Conservation (phyloP, 1,140 invertebrate genomes). For the Caenorhabditis remanei region DNA sequence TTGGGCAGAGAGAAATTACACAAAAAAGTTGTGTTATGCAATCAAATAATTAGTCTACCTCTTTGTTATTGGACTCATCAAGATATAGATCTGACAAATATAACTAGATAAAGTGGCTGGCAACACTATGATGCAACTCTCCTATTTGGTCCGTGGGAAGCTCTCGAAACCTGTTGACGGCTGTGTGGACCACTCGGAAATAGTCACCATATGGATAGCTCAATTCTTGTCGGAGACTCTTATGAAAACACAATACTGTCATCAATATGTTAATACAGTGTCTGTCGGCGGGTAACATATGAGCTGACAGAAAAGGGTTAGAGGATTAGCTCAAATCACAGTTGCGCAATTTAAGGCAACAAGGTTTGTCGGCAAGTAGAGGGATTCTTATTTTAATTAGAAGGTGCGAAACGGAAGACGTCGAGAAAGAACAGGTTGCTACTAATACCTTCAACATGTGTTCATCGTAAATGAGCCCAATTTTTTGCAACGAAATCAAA, state of each 20-base stretch:
- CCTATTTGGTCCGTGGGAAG: slow-evolving; percentile 1
- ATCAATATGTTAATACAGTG: slow-evolving; percentile 53
- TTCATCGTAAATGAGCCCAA: neutral
- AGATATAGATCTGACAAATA: slow-evolving; percentile 31
- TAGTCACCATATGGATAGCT: slow-evolving; percentile 31
- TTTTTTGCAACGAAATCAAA: neutral
- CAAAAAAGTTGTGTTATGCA: slow-evolving; percentile 47
- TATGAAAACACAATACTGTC: slow-evolving; percentile 19
- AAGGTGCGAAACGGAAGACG: neutral
- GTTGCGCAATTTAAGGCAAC: slow-evolving; percentile 37
- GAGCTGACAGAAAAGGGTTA: slow-evolving; percentile 12
- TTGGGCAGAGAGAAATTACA: neutral
- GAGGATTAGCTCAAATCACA: slow-evolving; percentile 45
- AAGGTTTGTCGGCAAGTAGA: neutral
- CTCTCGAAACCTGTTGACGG: slow-evolving; percentile 49
- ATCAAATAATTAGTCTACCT: slow-evolving; percentile 14
- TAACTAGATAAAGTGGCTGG: slow-evolving; percentile 24
- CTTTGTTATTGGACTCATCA: slow-evolving; percentile 45
- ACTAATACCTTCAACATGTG: slow-evolving; percentile 52
- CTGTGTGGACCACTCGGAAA: slow-evolving; percentile 48
- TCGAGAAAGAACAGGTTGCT: slow-evolving; percentile 35
- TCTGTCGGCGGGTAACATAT: slow-evolving; percentile 23
- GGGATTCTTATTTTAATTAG: neutral
- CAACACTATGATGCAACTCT: slow-evolving; percentile 22
- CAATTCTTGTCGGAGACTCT: neutral